A percentile compares a stretch with the other conserved stretches of the same genome.
Conservation (phyloP, 2,797 vertebrate species). For the Lateolabrax maculatus region DNA sequence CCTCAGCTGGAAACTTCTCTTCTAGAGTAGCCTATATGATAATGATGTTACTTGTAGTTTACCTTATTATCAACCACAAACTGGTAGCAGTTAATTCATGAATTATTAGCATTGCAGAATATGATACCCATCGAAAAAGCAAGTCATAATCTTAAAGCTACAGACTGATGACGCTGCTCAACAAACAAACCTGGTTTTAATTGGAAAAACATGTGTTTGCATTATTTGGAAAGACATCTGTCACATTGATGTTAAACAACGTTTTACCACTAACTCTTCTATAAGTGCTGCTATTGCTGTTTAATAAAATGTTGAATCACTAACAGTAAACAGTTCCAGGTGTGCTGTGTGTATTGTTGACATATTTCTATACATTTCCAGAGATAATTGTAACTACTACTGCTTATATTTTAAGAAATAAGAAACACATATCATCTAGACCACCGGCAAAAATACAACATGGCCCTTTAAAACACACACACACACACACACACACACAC, state of each 20-base stretch:
- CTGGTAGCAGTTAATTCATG: neutral
- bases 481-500: constrained; percentile 30
- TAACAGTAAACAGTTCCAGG: neutral
- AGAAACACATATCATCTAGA: neutral
- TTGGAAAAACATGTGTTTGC: neutral
- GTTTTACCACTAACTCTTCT: neutral
- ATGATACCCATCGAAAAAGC: neutral
- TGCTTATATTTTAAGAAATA: neutral
- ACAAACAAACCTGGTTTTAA: neutral
- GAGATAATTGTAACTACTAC: neutral
- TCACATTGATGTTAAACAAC: neutral
- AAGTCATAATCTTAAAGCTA: constrained; percentile 1
- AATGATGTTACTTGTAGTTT: too few relatives aligned
- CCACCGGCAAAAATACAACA: neutral
- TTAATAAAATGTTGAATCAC: neutral
- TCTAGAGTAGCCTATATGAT: neutral
- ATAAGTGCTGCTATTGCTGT: neutral
- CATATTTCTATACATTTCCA: neutral
- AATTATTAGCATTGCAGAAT: constrained; percentile 17
- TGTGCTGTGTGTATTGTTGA: neutral
- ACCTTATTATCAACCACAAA: neutral
- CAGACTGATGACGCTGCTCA: neutral
- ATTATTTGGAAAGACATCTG: neutral
- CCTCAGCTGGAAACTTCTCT: neutral
- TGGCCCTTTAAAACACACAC: neutral